Percentiles rank a stretch among this genome's conserved stretches.
Conservation (phyloP, 2,113 vertebrate genomes). For the Caracal caracal region DNA sequence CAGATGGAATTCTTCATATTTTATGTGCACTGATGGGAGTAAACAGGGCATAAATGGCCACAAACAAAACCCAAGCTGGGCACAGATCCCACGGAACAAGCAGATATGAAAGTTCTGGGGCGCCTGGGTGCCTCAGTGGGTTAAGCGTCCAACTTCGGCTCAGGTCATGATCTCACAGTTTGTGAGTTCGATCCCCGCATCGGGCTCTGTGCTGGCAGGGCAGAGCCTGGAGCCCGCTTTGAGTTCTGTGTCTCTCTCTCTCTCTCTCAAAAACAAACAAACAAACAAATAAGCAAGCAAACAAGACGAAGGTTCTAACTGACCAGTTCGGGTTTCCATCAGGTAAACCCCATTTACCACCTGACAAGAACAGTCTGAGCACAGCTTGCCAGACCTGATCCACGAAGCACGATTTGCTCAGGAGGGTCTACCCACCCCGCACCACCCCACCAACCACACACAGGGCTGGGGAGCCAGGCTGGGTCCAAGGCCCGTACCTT, state of each 20-base stretch:
- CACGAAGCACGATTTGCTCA: background rate
- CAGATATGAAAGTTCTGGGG: too few species aligned
- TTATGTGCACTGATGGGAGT: background rate
- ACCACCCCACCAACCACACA: rapidly evolving
- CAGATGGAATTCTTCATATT: background rate
- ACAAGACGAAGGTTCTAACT: background rate
- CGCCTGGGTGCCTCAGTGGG: too few species aligned
- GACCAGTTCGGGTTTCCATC: background rate
- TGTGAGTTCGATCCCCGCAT: too few species aligned
- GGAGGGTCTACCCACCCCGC: rapidly evolving
- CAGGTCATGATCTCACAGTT: too few species aligned
- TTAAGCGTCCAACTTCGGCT: too few species aligned
- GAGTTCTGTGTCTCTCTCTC: too few species aligned
- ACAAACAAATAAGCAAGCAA: too few species aligned
- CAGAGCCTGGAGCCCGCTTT: too few species aligned
- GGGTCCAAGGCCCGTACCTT: constrained; percentile 86
- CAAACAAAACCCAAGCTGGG: background rate
- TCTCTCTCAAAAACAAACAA: too few species aligned
- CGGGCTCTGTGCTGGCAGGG: too few species aligned
- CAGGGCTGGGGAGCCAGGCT: background rate
- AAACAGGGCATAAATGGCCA: background rate
- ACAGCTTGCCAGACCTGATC: background rate
- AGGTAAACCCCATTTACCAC: background rate
- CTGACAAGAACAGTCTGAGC: background rate
- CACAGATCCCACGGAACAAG: background rate